These are phyloP conservation scores for Cassiopea andromeda DNA, from an alignment of 30 jellyfish, hydroid and myxozoan species.

Conservation along the genomic window DNA sequence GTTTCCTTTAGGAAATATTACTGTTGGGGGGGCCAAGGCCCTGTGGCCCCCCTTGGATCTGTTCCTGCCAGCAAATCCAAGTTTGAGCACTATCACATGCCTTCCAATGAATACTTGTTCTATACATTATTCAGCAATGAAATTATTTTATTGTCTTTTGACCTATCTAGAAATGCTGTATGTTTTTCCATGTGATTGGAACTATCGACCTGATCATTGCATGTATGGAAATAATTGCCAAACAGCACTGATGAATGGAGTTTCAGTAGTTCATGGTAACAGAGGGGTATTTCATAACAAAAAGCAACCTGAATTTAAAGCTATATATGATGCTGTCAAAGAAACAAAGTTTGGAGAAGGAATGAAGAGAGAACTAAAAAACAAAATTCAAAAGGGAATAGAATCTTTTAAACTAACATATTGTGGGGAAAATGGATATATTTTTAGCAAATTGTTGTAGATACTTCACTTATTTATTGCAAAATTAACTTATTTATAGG, in stretches of 20 bases:
- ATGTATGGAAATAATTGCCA: slow-evolving; percentile 85
- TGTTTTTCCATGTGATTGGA: slow-evolving; percentile 88
- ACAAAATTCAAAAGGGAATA: slow-evolving; percentile 38
- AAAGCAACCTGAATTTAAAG: slow-evolving; percentile 86
- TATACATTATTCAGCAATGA: too few relatives aligned
- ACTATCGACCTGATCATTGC: slow-evolving; percentile 93
- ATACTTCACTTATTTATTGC: not conserved
- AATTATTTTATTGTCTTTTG: not conserved
- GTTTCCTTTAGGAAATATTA: too few relatives aligned
- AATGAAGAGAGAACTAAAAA: slow-evolving; percentile 10
- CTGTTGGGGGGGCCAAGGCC: too few relatives aligned
- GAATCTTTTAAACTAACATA: slow-evolving; percentile 43
- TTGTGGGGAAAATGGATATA: slow-evolving; percentile 71
- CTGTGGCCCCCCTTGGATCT: too few relatives aligned
- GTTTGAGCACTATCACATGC: too few relatives aligned
- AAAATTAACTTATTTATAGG: not conserved
- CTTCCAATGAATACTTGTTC: too few relatives aligned
- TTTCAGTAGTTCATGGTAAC: slow-evolving; percentile 89
- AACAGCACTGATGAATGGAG: slow-evolving; percentile 71
- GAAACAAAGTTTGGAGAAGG: slow-evolving; percentile 27
- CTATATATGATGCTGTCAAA: slow-evolving; percentile 68
- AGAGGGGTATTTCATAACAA: slow-evolving; percentile 71
- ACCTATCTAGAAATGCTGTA: slow-evolving; percentile 47
- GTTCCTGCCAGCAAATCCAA: too few relatives aligned
- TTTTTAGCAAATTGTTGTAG: slow-evolving; percentile 28